Conservation (phyloP, 1,140 invertebrate genomes). For the Diabrotica virgifera region DNA sequence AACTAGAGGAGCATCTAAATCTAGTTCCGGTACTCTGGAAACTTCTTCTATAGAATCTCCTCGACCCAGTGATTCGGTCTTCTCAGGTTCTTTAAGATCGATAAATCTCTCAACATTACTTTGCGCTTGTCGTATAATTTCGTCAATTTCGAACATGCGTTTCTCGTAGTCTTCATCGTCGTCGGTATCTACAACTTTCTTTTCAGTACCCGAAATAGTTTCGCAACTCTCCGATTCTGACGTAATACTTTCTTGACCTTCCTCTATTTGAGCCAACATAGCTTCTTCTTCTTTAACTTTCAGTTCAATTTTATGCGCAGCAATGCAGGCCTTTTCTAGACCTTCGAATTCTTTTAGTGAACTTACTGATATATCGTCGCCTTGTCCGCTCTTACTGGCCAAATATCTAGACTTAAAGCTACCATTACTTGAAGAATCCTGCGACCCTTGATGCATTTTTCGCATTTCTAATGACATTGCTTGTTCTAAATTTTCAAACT, state of each 20-base stretch:
- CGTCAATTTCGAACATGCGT: slow-evolving; percentile 70
- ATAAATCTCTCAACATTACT: slow-evolving; percentile 66
- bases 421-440: slow-evolving; percentile 74
- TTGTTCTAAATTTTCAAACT: slow-evolving; percentile 88
- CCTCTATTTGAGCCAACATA: slow-evolving; percentile 69
- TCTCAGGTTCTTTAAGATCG: slow-evolving; percentile 52
- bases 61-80: slow-evolving; percentile 51
- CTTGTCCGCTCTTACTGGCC: slow-evolving; percentile 66
- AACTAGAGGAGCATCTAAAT: slow-evolving; percentile 48
- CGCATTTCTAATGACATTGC: slow-evolving; percentile 67
- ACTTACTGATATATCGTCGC: slow-evolving; percentile 86
- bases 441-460: slow-evolving; percentile 60
- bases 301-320: slow-evolving; percentile 77
- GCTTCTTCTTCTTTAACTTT: slow-evolving; percentile 83
- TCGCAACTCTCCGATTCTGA: slow-evolving; percentile 67
- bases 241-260: slow-evolving; percentile 62
- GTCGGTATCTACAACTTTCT: slow-evolving; percentile 46
- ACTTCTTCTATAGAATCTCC: slow-evolving; percentile 54
- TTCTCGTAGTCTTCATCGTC: slow-evolving; percentile 65
- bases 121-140: slow-evolving; percentile 69
- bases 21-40: slow-evolving; percentile 51
- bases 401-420: slow-evolving; percentile 65
- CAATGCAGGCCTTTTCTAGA: slow-evolving; percentile 81
- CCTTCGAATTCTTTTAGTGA: slow-evolving; percentile 94
- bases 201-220: slow-evolving; percentile 60